Percentiles rank a stretch among this genome's conserved stretches.
Conservation (phyloP, 2,113 vertebrate species). For the Ceyx cyanopectus region DNA sequence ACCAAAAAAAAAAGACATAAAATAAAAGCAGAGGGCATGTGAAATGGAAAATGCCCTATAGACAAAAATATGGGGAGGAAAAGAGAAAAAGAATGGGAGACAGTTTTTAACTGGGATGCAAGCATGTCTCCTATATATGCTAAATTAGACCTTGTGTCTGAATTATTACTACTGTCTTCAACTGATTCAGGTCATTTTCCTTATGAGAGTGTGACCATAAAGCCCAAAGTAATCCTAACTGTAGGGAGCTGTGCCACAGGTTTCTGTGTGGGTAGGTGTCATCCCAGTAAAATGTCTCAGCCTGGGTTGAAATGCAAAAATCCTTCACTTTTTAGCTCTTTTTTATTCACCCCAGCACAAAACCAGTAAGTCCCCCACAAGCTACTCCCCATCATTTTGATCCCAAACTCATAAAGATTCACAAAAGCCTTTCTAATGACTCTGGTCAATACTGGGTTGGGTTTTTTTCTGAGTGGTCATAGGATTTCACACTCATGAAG, state of each 20-base stretch:
- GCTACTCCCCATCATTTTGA: rapidly evolving
- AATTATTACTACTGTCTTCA: not conserved
- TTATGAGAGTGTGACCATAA: not conserved
- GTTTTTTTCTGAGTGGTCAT: not conserved
- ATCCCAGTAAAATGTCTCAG: not conserved
- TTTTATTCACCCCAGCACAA: not conserved
- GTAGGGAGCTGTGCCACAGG: not conserved
- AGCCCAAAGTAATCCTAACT: not conserved
- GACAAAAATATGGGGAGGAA: not conserved
- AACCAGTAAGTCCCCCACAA: not conserved
- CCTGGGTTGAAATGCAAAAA: not conserved
- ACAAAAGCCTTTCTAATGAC: not conserved
- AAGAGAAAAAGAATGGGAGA: not conserved
- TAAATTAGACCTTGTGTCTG: not conserved
- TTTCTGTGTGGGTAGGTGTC: not conserved
- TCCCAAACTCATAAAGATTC: not conserved
- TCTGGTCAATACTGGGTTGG: rapidly evolving
- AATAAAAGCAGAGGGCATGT: not conserved
- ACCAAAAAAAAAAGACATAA: not conserved
- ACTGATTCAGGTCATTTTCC: not conserved
- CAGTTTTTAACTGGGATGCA: not conserved
- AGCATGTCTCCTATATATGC: not conserved
- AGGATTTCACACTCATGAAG: not conserved
- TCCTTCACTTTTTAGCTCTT: not conserved
- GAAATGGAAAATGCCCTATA: not conserved